Evolutionary conservation across 1,140 invertebrate species (phyloP).

Genomic region (Nasonia giraulti): DNA sequence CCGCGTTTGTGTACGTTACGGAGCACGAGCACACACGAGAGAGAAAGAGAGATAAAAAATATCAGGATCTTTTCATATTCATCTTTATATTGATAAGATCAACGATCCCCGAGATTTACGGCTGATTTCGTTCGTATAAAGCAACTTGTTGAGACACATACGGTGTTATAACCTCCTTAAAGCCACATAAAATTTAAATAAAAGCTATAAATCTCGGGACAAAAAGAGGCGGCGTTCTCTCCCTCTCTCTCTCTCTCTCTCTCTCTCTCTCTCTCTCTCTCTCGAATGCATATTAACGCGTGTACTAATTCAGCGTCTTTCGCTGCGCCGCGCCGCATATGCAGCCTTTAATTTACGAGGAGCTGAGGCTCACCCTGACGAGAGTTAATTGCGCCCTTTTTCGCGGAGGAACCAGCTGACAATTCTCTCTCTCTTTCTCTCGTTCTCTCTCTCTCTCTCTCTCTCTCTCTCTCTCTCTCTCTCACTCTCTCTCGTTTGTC

Average conservation of each 20-base stretch:
- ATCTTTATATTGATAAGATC: background rate
- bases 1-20: background rate
- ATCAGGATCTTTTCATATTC: background rate
- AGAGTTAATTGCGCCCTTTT: no score
- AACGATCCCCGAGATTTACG: background rate
- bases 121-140: background rate
- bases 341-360: background rate
- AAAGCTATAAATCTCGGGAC: background rate
- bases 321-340: no score
- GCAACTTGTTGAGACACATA: background rate
- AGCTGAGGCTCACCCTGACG: background rate
- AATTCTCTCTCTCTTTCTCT: background rate
- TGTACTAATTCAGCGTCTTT: background rate
- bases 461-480: background rate
- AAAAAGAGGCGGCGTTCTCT: background rate
- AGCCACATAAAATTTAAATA: constrained; percentile 1
- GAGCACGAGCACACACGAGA: background rate
- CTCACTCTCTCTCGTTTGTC: background rate
- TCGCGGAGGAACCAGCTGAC: background rate
- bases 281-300: background rate
- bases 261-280: no score
- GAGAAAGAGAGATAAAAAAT: background rate
- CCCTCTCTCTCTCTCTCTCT: no score
- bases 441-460: background rate
- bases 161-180: background rate